Percentiles rank a stretch among this genome's conserved stretches.
Conservation (phyloP, 2,888 invertebrate species). For the Lydus trimaculatus region DNA sequence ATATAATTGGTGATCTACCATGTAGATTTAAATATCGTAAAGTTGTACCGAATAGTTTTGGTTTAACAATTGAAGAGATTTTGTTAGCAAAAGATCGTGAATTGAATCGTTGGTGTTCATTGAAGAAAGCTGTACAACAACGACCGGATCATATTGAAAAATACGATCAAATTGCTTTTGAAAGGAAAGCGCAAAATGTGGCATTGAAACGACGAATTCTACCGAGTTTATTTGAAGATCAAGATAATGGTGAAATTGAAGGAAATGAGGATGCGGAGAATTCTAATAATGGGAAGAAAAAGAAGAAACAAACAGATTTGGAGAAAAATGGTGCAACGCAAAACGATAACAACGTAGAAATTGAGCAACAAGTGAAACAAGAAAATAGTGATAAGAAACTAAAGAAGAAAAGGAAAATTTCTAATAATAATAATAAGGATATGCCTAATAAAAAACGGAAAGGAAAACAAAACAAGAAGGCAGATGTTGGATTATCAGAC, state of each 20-base stretch:
- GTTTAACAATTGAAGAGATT: slow-evolving; percentile 92
- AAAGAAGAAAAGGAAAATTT: slow-evolving; percentile 38
- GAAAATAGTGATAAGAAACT: slow-evolving; percentile 39
- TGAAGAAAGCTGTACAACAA: slow-evolving; percentile 85
- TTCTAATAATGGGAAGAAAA: slow-evolving; percentile 29
- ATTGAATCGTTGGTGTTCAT: slow-evolving; percentile 93
- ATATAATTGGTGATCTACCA: slow-evolving; percentile 89
- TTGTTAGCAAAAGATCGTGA: slow-evolving; percentile 91
- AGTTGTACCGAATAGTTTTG: slow-evolving; percentile 90
- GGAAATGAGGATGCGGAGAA: slow-evolving; percentile 31
- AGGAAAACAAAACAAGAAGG: slow-evolving; percentile 26
- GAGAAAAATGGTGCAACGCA: slow-evolving; percentile 28
- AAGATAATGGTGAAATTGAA: slow-evolving; percentile 18
- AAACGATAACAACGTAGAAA: not conserved
- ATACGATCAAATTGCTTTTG: slow-evolving; percentile 79
- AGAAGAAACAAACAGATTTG: slow-evolving; percentile 35
- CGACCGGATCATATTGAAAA: slow-evolving; percentile 80
- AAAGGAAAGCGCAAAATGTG: slow-evolving; percentile 75
- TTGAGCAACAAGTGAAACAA: slow-evolving; percentile 29
- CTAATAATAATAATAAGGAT: slow-evolving; percentile 19
- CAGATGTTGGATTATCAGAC: slow-evolving; percentile 66
- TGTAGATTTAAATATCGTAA: slow-evolving; percentile 93
- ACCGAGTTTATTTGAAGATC: slow-evolving; percentile 74
- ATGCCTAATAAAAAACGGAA: slow-evolving; percentile 17
- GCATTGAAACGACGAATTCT: slow-evolving; percentile 80